A percentile compares a stretch with the other conserved stretches of the same genome.
These are phyloP conservation scores for Gouania willdenowi DNA, from an alignment of 2,797 vertebrate species.

Conservation along the genomic window DNA sequence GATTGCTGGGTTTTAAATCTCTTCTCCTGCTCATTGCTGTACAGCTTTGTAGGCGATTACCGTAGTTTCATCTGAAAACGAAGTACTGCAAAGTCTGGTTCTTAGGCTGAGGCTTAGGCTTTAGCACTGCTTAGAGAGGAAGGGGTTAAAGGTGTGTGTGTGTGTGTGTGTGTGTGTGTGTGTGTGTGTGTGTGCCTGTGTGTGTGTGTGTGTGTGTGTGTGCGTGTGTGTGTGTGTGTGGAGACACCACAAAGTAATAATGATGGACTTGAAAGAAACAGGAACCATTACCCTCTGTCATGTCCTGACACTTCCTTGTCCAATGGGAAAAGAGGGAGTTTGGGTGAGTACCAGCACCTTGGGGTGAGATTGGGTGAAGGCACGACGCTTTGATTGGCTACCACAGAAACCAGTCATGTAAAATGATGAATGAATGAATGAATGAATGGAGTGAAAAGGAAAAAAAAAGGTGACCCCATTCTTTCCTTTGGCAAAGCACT, in stretches of 20 bases:
- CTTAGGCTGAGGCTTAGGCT: constrained; percentile 23
- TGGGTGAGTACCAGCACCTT: constrained; percentile 27
- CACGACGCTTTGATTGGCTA: too few species aligned
- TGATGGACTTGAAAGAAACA: constrained; percentile 46
- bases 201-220: too few species aligned
- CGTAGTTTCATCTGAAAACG: constrained; percentile 1
- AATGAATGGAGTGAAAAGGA: not conserved
- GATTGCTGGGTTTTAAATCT: too few species aligned
- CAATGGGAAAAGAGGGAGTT: constrained; percentile 1
- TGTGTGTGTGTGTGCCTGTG: too few species aligned
- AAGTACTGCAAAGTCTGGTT: constrained; percentile 13
- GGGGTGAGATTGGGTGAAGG: constrained; percentile 22
- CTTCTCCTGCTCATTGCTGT: too few species aligned
- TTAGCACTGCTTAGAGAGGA: constrained; percentile 20
- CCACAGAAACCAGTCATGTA: too few species aligned
- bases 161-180: too few species aligned
- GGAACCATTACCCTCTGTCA: constrained; percentile 59
- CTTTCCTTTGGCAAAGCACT: not conserved
- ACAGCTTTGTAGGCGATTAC: too few species aligned
- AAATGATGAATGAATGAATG: constrained; percentile 24
- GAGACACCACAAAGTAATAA: constrained; percentile 50
- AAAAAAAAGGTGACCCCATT: not conserved
- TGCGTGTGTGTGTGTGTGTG: constrained; percentile 2
- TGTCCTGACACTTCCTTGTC: constrained; percentile 29
- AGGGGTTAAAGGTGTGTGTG: constrained; percentile 23